These are phyloP conservation scores for Diachasmimorpha longicaudata DNA, from an alignment of 1,140 invertebrate species.

Conservation along the genomic window DNA sequence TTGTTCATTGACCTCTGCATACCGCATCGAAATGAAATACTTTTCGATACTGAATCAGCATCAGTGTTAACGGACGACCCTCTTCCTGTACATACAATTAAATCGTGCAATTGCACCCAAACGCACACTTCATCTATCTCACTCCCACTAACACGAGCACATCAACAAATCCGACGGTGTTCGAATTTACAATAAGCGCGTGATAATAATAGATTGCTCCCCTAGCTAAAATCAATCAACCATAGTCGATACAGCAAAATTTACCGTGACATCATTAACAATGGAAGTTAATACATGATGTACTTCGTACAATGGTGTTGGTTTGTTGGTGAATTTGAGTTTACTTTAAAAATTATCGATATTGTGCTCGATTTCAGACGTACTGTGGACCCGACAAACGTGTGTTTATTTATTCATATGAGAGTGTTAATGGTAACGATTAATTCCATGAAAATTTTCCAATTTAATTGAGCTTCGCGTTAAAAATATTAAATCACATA, in stretches of 20 bases:
- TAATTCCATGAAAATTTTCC: too few relatives aligned
- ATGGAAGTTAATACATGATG: conserved; percentile 4
- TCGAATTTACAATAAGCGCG: conserved; percentile 1
- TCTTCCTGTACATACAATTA: conserved; percentile 6
- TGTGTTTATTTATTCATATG: background rate
- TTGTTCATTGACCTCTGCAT: background rate
- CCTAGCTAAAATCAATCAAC: background rate
- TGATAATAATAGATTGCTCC: background rate
- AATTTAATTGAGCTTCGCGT: too few relatives aligned
- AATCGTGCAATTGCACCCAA: background rate
- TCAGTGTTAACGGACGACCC: background rate
- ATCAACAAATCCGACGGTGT: background rate
- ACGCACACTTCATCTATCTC: background rate
- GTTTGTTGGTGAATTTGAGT: background rate
- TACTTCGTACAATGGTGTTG: background rate
- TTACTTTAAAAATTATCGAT: conserved; percentile 5
- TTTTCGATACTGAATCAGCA: background rate
- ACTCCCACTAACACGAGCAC: background rate
- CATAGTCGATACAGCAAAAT: background rate
- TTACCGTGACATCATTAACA: background rate
- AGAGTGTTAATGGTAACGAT: background rate
- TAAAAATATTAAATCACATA: too few relatives aligned
- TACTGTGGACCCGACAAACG: background rate
- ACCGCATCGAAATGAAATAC: background rate
- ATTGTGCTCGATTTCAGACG: background rate